phyloP scores from a whole-genome alignment of 2,113 vertebrate genomes.

The Lophochroa leadbeateri region DNA sequence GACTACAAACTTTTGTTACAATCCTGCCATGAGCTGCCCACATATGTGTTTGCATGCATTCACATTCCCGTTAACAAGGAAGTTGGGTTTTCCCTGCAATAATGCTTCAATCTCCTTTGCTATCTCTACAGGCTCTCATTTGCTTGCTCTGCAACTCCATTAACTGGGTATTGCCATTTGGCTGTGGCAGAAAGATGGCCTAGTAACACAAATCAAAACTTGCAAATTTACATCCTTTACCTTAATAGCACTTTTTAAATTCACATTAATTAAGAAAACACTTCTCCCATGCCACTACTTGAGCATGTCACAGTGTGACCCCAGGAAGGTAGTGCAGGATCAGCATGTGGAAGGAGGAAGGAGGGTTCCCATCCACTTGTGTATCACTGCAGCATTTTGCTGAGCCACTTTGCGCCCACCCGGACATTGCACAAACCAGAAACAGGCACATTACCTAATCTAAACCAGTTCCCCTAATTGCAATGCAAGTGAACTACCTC shows the following conservation, averaged over 20 bases:
- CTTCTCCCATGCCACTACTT: neutral
- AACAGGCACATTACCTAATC: neutral
- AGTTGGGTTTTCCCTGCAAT: neutral
- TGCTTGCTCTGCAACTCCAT: neutral
- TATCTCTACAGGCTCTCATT: neutral
- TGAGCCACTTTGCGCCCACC: neutral
- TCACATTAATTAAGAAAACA: neutral
- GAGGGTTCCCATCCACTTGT: neutral
- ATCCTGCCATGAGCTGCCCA: neutral
- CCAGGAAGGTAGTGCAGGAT: neutral
- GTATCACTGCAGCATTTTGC: neutral
- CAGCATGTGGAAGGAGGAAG: neutral
- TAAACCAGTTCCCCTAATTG: neutral
- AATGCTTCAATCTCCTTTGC: neutral
- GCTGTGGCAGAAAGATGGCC: neutral
- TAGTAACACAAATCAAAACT: neutral
- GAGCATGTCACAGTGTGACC: neutral
- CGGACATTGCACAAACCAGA: neutral
- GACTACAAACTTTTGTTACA: neutral
- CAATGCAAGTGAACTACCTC: neutral
- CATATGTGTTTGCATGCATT: rapidly evolving
- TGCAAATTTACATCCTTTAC: neutral
- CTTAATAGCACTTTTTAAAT: neutral
- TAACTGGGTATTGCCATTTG: neutral
- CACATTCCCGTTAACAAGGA: rapidly evolving